A percentile compares a stretch with the other conserved stretches of the same genome.
These are phyloP conservation scores for Fragariocoptes setiger DNA, from an alignment of 1,140 invertebrate genomes.

Conservation along the genomic window DNA sequence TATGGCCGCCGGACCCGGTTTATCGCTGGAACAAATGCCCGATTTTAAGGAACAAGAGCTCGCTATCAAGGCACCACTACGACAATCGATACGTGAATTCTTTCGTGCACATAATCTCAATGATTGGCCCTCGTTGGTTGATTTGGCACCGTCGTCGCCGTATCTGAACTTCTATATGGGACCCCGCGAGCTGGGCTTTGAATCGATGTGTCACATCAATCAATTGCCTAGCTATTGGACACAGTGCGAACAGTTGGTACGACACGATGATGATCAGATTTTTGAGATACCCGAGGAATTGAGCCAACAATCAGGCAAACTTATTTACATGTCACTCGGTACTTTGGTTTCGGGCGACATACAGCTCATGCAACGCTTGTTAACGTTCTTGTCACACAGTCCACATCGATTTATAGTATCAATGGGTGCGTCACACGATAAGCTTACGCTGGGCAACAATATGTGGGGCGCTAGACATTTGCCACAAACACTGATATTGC, in stretches of 20 bases:
- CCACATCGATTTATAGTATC: slow-evolving; percentile 2
- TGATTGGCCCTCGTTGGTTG: background rate
- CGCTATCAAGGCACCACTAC: background rate
- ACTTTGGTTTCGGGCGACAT: slow-evolving; percentile 4
- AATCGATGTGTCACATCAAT: background rate
- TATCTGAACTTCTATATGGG: background rate
- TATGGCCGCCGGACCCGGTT: background rate
- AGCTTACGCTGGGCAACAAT: slow-evolving; percentile 1
- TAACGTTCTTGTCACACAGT: background rate
- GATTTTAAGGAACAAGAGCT: background rate
- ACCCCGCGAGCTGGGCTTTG: background rate
- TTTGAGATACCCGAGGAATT: background rate
- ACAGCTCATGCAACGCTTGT: slow-evolving; percentile 2
- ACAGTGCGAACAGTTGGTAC: no score
- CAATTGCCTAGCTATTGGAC: background rate
- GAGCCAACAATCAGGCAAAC: background rate
- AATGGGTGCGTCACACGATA: background rate
- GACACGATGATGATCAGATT: no score
- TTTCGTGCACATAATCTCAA: background rate
- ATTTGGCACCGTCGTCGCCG: background rate
- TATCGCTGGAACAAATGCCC: background rate
- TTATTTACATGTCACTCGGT: slow-evolving; percentile 8
- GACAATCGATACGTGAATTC: background rate
- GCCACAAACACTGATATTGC: slow-evolving; percentile 2
- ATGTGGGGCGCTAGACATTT: slow-evolving; percentile 5